phyloP scores from a whole-genome alignment of 2,113 vertebrate genomes.

The Oreochromis niloticus region DNA sequence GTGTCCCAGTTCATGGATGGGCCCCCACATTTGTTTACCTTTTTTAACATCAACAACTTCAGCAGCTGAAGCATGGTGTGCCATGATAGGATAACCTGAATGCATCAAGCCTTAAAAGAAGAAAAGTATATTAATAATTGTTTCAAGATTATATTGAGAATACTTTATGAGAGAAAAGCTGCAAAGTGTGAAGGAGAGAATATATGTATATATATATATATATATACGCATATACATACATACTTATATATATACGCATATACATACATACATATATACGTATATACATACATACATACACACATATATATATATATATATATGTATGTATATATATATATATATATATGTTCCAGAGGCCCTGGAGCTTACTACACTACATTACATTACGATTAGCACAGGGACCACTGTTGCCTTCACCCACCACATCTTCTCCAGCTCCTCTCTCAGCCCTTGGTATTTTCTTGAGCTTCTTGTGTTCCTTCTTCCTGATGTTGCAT shows the following conservation, averaged over 20 bases:
- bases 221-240: too few relatives aligned
- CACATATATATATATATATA: too few relatives aligned
- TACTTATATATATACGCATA: too few relatives aligned
- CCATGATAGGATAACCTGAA: constrained; percentile 77
- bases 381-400: not conserved
- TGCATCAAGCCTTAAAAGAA: constrained; percentile 37
- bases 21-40: not conserved
- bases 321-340: too few relatives aligned
- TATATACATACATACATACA: too few relatives aligned
- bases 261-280: too few relatives aligned
- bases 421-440: not conserved
- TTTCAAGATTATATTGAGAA: not conserved
- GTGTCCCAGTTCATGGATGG: too few relatives aligned
- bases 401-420: not conserved
- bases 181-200: not conserved
- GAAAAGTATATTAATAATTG: not conserved
- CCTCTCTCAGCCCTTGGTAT: not conserved
- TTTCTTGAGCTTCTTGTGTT: not conserved
- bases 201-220: too few relatives aligned
- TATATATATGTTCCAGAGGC: not conserved
- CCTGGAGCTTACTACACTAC: not conserved
- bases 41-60: not conserved
- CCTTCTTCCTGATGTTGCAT: not conserved
- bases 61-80: not conserved
- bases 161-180: not conserved